Base-by-base conservation (phyloP, 1,140 invertebrate genomes). In the Anthonomus grandis region DNA sequence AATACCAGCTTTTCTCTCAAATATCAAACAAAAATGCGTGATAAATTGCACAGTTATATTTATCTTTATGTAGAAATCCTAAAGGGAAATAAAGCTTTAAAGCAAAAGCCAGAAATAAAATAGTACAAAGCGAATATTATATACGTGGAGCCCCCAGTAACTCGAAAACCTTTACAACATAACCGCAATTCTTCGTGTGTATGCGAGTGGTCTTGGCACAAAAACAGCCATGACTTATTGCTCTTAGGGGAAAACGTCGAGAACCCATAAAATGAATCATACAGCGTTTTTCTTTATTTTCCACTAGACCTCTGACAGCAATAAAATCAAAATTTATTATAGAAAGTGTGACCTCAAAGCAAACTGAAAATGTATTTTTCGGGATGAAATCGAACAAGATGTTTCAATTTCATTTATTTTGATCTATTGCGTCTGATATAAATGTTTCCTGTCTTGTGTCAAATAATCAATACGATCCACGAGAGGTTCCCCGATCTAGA, bases 231-330 rank as follows among this genome's bases (percentile, higher is more conserved):
- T 15, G 51, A 54, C 27, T 36, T 54, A 54, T 46, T 44, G 41
- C 21, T 13, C 51, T 15, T 15, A 27, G 12, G 51, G 41, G 51
- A 54, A 37, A 39, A 45, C 38, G 51, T 54, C 12, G 51, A 54
- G 37, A 42, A 54, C 46, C 51, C 42, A 54, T 54, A 54, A 45
- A 45, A 54, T 54, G 51, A 45, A 54, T 54, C 51, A 54, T 54
- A 54, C 27, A 44, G 25, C 12, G 15, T 36, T 54, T 44, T 54
- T 51, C 24, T 51, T 45, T 54, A 45, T 54, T 54, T 54, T 34
- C 27, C 13, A 23, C 51, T 45, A 39, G 51, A 54, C 24, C 41
- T 46, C 39, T 27, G 27, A 37, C 25, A 17, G 22, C 15, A 54
- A 45, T 54, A 45, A 54, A 45, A 45, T 54, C 37, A 37, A 36